Evolutionary conservation across 2,797 vertebrate genomes (phyloP).

Genomic region (Chromis chromis): DNA sequence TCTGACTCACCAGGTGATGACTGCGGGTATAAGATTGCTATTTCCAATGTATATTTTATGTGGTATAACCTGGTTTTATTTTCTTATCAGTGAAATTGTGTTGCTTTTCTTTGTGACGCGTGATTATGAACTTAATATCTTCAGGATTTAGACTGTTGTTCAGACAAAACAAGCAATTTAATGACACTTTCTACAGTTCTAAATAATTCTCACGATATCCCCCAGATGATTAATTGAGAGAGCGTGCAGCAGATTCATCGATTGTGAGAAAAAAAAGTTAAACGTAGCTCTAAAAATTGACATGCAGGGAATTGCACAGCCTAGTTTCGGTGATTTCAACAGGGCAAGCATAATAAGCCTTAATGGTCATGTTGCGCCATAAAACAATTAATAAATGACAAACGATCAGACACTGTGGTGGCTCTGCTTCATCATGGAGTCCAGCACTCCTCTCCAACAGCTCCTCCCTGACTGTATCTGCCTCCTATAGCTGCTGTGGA

Average conservation of each 20-base stretch:
- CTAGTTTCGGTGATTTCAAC: conserved; percentile 3
- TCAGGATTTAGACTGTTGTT: too few relatives aligned
- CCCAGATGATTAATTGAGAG: background rate
- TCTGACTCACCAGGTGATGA: too few relatives aligned
- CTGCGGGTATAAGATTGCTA: too few relatives aligned
- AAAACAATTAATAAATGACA: conserved; percentile 30
- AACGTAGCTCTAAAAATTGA: too few relatives aligned
- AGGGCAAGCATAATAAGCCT: background rate
- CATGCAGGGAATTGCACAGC: background rate
- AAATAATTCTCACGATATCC: background rate
- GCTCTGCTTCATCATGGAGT: conserved; percentile 37
- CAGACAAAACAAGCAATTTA: background rate
- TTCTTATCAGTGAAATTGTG: too few relatives aligned
- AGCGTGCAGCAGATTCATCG: background rate
- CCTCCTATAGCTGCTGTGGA: conserved; percentile 14
- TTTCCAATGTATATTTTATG: too few relatives aligned
- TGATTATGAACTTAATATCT: too few relatives aligned
- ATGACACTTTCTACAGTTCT: background rate
- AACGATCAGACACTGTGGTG: conserved; percentile 28
- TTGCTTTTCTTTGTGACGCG: too few relatives aligned
- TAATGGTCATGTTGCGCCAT: conserved; percentile 11
- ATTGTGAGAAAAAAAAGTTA: background rate
- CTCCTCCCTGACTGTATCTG: conserved; percentile 7
- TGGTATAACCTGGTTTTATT: too few relatives aligned
- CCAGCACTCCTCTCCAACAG: conserved; percentile 33